Base-by-base conservation (phyloP, 2,113 vertebrate species). In the Laticauda colubrina region DNA sequence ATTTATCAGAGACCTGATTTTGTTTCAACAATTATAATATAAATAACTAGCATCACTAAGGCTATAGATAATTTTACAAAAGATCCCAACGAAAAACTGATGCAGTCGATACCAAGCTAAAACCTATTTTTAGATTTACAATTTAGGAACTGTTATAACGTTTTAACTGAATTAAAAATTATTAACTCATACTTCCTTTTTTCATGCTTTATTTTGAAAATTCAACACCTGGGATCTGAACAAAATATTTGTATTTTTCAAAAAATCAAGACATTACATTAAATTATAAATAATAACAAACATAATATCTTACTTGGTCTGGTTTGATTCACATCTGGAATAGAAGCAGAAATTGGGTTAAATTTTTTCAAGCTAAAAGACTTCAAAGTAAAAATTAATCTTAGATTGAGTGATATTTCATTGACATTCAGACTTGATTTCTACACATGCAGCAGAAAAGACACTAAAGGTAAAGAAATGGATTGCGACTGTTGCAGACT, bases 271-370 rank as follows among this genome's bases (percentile, higher is more conserved):
- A 89, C 24, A 34, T 88, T 88, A 15, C n/a, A 88, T 43, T 69
- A n/a, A 69, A 93, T 26, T n/a, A 64, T 26, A 81, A 87, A 90
- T 45, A 53, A 87, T 96, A 97, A 95, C 1, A 95, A 96, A 96
- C 18, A 91, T 1, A 59, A 85, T 85, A 26, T 95, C 96, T 97
- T 97, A 97, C 87, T 97, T 96, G 95, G 94, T 96, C 95, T 96
- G 93, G 95, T 96, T 96, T 48, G 96, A 88, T 95, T 97, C 96
- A 39, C 91, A 97, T 92, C 95, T 94, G 95, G 89, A 94, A 56
- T 87, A 96, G 96, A 95, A 94, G 5, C 45, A 94, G 95, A 3
- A 91, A 91, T 34, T 94, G 51, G 7, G 94, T 97, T 95, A 95
- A 0, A 95, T 93, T 51, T 12, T 48, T 23, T 91, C 26, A 92